Evolutionary conservation across 2,797 vertebrate genomes (phyloP), one percentile per base, ranked within the genome.

Genomic region (Lagocephalus sceleratus): DNA sequence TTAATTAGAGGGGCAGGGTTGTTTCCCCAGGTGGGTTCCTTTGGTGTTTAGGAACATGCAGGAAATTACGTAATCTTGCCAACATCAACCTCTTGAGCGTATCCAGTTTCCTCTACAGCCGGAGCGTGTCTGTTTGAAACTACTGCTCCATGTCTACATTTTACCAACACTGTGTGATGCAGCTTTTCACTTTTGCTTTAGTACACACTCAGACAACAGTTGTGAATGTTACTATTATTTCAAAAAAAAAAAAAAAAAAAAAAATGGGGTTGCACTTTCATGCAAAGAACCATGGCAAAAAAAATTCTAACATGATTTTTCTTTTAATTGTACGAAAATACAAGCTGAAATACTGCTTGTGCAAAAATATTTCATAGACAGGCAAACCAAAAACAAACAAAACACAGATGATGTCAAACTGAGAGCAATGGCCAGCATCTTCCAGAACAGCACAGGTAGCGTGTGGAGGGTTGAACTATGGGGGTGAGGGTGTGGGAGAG

Each of bases 381-480:
- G 82, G 74, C 78, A 58, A 53, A 42, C 43, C 42, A 23, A 69
- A 60, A 63, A 73, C n/a, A n/a, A 58, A 32, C 29, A 32, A 32
- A 32, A 32, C n/a, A 35, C 32, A 35, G 12, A 60, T 81, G 66
- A 77, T 63, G 78, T 83, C 71, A 85, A 73, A 85, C 84, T 84
- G 73, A 81, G 77, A 90, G 86, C 76, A 85, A 84, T 81, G 82
- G 76, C 76, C 78, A 81, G 65, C 72, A 55, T 87, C 87, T 84
- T 89, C 87, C 85, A 89, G 81, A 86, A 75, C 32, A 85, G 74
- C 69, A 58, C 60, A 61, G 51, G 14, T 19, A 73, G 71, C 72
- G 44, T 64, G 72, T 73, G 60, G 69, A 69, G 68, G 78, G 74
- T 68, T 63, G 72, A 51, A 75, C 78, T 73, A 78, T 52, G 57